Conservation (phyloP, 2,888 invertebrate genomes). For the Drosophila fungiperda region DNA sequence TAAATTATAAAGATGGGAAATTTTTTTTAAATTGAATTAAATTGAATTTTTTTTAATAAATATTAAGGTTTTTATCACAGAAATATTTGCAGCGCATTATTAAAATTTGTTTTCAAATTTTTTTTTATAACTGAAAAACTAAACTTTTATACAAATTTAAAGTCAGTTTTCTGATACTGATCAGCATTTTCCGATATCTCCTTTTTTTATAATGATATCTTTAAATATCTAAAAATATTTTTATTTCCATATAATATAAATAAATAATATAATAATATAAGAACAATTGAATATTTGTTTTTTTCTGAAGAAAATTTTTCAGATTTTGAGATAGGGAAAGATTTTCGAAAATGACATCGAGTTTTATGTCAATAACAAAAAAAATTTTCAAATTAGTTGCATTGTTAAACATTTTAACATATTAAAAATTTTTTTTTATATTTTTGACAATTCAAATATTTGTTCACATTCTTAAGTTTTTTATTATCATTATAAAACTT, state of each 20-base stretch:
- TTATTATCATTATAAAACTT: not conserved
- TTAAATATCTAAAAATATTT: not conserved
- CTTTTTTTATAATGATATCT: not conserved
- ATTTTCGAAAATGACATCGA: not conserved
- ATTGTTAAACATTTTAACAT: not conserved
- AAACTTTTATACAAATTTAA: not conserved
- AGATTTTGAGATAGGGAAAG: rapidly evolving
- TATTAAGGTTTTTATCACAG: not conserved
- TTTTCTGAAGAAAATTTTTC: not conserved
- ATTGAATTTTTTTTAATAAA: not conserved
- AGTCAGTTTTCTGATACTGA: not conserved
- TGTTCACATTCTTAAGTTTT: not conserved
- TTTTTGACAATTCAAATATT: not conserved
- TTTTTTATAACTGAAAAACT: not conserved
- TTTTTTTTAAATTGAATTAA: not conserved
- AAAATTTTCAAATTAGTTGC: not conserved
- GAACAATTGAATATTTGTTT: not conserved
- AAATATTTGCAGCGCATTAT: not conserved
- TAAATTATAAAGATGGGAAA: not conserved
- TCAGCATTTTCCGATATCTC: not conserved
- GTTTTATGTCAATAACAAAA: not conserved
- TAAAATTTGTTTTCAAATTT: not conserved
- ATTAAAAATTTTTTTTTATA: not conserved
- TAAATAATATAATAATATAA: not conserved
- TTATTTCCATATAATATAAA: not conserved